phyloP scores from a whole-genome alignment of 1,140 invertebrate genomes.

The Zaprionus africanus region DNA sequence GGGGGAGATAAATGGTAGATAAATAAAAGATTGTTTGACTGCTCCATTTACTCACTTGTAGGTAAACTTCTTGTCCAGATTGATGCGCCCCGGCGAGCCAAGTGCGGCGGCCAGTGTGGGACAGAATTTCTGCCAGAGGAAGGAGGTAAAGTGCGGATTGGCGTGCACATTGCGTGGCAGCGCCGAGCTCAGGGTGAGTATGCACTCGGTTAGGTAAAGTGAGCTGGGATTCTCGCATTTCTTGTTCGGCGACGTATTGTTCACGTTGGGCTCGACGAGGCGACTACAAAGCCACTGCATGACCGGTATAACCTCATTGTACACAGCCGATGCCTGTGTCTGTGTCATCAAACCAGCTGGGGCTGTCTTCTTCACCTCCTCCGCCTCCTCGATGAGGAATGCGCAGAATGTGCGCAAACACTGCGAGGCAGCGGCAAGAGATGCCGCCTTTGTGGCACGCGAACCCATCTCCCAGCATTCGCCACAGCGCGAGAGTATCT shows the following conservation, averaged over 20 bases:
- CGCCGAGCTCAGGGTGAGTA: slow-evolving; percentile 93
- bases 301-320: slow-evolving; percentile 95
- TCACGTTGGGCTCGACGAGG: slow-evolving; percentile 88
- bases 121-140: slow-evolving; percentile 96
- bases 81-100: slow-evolving; percentile 88
- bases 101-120: slow-evolving; percentile 94
- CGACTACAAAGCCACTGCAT: slow-evolving; percentile 95
- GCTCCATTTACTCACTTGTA: slow-evolving; percentile 70
- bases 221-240: slow-evolving; percentile 88
- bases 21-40: background rate
- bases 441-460: slow-evolving; percentile 91
- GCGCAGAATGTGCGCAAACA: slow-evolving; percentile 92
- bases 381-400: slow-evolving; percentile 86
- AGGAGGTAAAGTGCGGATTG: slow-evolving; percentile 93
- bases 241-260: slow-evolving; percentile 84
- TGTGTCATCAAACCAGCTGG: slow-evolving; percentile 82
- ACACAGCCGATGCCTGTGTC: slow-evolving; percentile 91
- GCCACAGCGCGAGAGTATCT: slow-evolving; percentile 89
- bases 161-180: slow-evolving; percentile 92
- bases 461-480: slow-evolving; percentile 90
- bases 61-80: slow-evolving; percentile 84
- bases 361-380: slow-evolving; percentile 83
- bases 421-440: slow-evolving; percentile 92
- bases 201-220: slow-evolving; percentile 93
- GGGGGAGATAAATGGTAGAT: background rate